Evolutionary conservation across 53 echinoderm and acorn worm genomes (phyloP), one percentile per base, ranked within the genome.

Genomic region (Temnopleurus reevesii): DNA sequence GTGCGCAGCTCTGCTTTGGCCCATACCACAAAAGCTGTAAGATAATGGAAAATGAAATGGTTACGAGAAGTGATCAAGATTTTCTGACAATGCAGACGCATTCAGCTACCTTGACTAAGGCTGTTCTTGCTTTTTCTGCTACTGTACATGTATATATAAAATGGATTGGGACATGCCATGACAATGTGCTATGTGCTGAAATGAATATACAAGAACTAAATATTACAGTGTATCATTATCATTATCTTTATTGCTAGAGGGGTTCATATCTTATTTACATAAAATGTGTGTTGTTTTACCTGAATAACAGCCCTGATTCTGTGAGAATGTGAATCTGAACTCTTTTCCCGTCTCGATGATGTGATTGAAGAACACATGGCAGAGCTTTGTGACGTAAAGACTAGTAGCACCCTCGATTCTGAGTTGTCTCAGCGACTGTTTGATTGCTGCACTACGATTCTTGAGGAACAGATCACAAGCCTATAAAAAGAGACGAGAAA

Each of bases 331-430:
- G 25, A 91, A 90, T 9, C 93, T 90, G 76, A 97, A 97, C 64
- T 97, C 98, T 86, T 94, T 97, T 54, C 98, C 98, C 0, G 98
- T 95, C 66, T 97, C 98, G 15, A 95, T 95, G 82, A 97, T 93
- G 66, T 97, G 94, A 76, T 95, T 95, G 45, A 97, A 97, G 92
- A 97, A 97, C 1, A 97, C 94, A 46, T 93, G 90, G 57, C 98
- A 97, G 27, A 97, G 94, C 82, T 97, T 97, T 61, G 95, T 97
- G 53, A 95, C 94, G 77, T 97, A 97, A 43, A 97, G 90, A 47
- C 92, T 95, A 12, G 98, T 93, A 84, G 95, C 95, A 81, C 98
- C 98, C 93, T 97, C 98, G 88, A 97, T 97, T 35, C 90, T 90
- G 65, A 97, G 66, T 53, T 93, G 92, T 13, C 98, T 83, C 15